A percentile compares a stretch with the other conserved stretches of the same genome.
phyloP scores from a whole-genome alignment of 2,888 invertebrate species.

The Bursaphelenchus okinawaensis region DNA sequence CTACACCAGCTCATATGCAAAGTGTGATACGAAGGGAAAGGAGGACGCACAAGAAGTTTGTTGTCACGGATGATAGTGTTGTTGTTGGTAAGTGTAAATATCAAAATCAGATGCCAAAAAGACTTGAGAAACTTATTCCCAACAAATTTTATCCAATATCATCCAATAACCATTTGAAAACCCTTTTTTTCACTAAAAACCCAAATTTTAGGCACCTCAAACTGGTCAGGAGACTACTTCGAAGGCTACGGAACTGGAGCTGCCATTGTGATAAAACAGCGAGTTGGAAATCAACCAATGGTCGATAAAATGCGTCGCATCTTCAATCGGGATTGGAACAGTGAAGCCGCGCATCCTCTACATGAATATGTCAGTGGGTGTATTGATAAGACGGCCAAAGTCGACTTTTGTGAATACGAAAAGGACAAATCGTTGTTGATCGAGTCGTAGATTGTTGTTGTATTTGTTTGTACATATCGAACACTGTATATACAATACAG shows the following conservation, averaged over 20 bases:
- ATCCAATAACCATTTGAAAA: neutral
- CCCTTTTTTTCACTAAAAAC: neutral
- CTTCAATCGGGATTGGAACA: slow-evolving; percentile 48
- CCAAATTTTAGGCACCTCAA: slow-evolving; percentile 70
- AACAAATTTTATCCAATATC: no score
- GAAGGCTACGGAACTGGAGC: slow-evolving; percentile 76
- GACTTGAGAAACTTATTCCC: no score
- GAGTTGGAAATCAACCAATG: slow-evolving; percentile 62
- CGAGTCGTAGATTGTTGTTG: no score
- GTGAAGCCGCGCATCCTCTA: slow-evolving; percentile 43
- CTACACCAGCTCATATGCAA: slow-evolving; percentile 69
- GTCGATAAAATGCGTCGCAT: slow-evolving; percentile 69
- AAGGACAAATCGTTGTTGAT: slow-evolving; percentile 34
- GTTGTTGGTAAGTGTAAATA: slow-evolving; percentile 73
- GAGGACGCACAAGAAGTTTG: slow-evolving; percentile 95
- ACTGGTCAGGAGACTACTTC: slow-evolving; percentile 97
- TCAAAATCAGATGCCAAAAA: no score
- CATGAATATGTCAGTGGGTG: slow-evolving; percentile 44
- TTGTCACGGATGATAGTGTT: slow-evolving; percentile 88
- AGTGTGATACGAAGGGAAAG: slow-evolving; percentile 78
- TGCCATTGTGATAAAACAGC: slow-evolving; percentile 66
- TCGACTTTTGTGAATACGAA: slow-evolving; percentile 41
- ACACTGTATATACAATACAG: no score
- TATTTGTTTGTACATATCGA: no score
- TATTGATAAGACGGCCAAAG: slow-evolving; percentile 24